Conservation (phyloP, 2,113 vertebrate species). For the Burhinus bistriatus region DNA sequence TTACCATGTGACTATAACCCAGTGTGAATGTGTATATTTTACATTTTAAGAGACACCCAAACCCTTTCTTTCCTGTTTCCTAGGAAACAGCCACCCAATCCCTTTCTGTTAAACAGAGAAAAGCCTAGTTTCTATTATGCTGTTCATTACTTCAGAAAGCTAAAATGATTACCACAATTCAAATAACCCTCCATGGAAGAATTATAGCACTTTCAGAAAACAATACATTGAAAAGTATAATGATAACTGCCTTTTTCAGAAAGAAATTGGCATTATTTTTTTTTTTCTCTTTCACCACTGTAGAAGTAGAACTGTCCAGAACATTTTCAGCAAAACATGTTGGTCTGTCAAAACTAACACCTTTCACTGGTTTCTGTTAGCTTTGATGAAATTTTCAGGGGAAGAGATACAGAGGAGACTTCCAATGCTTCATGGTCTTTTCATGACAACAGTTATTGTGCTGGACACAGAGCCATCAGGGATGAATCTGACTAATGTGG, state of each 20-base stretch:
- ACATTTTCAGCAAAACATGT: background rate
- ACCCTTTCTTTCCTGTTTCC: conserved; percentile 29
- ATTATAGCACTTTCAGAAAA: background rate
- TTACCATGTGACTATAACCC: background rate
- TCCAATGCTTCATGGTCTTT: background rate
- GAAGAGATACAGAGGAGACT: background rate
- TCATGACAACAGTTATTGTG: background rate
- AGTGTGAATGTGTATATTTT: background rate
- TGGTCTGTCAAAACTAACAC: background rate
- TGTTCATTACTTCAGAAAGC: background rate
- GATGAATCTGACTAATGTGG: background rate
- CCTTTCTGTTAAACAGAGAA: background rate
- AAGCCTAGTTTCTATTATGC: conserved; percentile 2
- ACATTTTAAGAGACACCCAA: conserved; percentile 9
- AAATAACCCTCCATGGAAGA: background rate
- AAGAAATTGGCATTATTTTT: background rate
- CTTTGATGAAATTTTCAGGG: background rate
- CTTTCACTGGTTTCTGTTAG: background rate
- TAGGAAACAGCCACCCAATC: conserved; percentile 16
- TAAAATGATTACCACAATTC: conserved; percentile 5
- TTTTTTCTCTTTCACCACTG: background rate
- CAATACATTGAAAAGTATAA: background rate
- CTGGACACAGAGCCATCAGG: background rate
- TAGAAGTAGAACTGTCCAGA: background rate
- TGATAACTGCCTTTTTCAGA: background rate